Conservation (phyloP, 35 echinoderm and acorn worm genomes). For the Stichopus chloronotus region DNA sequence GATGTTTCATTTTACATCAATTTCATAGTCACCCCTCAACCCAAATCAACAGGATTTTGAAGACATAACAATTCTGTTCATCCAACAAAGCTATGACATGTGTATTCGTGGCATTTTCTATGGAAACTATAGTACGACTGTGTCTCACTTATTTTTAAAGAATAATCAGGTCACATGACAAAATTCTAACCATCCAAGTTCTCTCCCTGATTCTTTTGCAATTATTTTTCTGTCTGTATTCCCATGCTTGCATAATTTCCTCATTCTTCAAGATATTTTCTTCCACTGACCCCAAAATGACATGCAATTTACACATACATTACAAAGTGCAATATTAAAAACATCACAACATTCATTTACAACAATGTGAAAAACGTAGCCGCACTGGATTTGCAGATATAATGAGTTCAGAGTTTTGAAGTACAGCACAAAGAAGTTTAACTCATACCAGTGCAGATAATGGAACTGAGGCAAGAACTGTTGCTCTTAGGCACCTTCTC, state of each 20-base stretch:
- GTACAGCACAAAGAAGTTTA: slow-evolving; percentile 44
- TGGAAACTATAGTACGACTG: too few species aligned
- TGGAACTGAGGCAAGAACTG: neutral
- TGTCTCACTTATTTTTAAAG: too few species aligned
- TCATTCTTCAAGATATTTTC: neutral
- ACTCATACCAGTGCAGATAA: slow-evolving; percentile 44
- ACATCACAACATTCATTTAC: slow-evolving; percentile 4
- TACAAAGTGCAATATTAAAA: slow-evolving; percentile 5
- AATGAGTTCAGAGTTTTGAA: slow-evolving; percentile 22
- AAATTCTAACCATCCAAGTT: too few species aligned
- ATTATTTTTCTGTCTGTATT: too few species aligned
- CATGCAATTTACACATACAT: neutral
- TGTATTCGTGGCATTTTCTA: too few species aligned
- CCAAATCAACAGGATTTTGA: too few species aligned
- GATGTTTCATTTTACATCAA: neutral
- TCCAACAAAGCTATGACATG: too few species aligned
- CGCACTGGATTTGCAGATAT: slow-evolving; percentile 55
- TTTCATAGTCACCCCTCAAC: neutral
- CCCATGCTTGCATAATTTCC: neutral
- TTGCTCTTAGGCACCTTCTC: too few species aligned
- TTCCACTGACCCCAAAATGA: neutral
- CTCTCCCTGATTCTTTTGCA: too few species aligned
- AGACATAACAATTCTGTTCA: too few species aligned
- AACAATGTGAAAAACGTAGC: slow-evolving; percentile 46
- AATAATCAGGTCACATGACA: too few species aligned